phyloP scores from a whole-genome alignment of 2,797 vertebrate species.

The Sebastes elongatus region DNA sequence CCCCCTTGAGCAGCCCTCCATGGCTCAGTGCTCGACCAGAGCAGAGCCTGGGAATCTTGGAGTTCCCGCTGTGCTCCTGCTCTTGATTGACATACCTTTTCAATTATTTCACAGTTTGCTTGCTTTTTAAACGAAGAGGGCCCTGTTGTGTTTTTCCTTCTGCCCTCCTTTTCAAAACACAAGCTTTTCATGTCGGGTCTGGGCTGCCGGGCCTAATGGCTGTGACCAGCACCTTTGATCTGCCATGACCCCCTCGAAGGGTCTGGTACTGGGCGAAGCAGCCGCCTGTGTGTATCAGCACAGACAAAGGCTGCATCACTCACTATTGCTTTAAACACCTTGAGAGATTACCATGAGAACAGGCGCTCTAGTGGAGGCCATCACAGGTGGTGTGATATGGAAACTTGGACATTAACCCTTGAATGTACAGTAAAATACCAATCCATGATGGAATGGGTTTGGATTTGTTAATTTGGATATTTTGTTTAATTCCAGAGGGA shows the following conservation, averaged over 20 bases:
- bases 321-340: slow-evolving; percentile 78
- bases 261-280: slow-evolving; percentile 73
- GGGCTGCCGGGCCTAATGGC: slow-evolving; percentile 85
- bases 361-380: slow-evolving; percentile 45
- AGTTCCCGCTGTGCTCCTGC: slow-evolving; percentile 79
- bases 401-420: slow-evolving; percentile 55
- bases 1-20: slow-evolving; percentile 80
- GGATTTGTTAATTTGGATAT: not conserved
- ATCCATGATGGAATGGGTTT: not conserved
- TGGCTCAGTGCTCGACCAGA: slow-evolving; percentile 81
- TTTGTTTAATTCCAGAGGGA: not conserved
- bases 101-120: slow-evolving; percentile 91
- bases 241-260: slow-evolving; percentile 82
- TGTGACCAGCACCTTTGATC: slow-evolving; percentile 89
- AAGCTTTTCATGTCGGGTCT: slow-evolving; percentile 87
- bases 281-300: slow-evolving; percentile 70
- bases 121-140: slow-evolving; percentile 85
- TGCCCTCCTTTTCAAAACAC: slow-evolving; percentile 85
- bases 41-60: slow-evolving; percentile 85
- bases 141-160: slow-evolving; percentile 83
- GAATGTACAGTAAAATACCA: slow-evolving; percentile 47
- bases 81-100: slow-evolving; percentile 90
- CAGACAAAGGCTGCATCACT: slow-evolving; percentile 80
- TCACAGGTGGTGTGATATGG: slow-evolving; percentile 63
- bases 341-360: slow-evolving; percentile 75